A percentile compares a stretch with the other conserved stretches of the same genome.
Conservation (phyloP, 2,113 vertebrate species). For the Colistium nudipinnis region DNA sequence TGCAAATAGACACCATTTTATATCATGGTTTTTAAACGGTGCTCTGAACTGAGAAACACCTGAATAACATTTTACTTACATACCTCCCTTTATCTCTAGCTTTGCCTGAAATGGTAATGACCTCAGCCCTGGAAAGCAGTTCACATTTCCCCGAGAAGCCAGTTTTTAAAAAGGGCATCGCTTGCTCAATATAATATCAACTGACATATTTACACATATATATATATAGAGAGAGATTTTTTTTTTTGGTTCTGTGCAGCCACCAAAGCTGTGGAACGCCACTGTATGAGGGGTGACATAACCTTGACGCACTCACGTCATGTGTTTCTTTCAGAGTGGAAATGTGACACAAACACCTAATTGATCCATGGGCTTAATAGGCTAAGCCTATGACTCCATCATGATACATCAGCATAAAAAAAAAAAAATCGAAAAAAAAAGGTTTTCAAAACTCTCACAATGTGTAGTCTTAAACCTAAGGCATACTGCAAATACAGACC, state of each 20-base stretch:
- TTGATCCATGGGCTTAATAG: slow-evolving; percentile 38
- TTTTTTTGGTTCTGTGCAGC: slow-evolving; percentile 30
- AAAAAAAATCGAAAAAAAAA: not conserved
- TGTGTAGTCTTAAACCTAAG: not conserved
- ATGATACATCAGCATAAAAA: not conserved
- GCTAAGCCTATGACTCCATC: too few species aligned
- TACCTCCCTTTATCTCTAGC: not conserved
- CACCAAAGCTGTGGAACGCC: slow-evolving; percentile 7
- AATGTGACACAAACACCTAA: too few species aligned
- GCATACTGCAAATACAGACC: not conserved
- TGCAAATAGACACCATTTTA: not conserved
- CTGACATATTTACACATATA: slow-evolving; percentile 22
- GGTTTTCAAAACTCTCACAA: slow-evolving; percentile 4
- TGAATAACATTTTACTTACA: not conserved
- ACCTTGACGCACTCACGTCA: slow-evolving; percentile 6
- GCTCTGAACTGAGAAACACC: not conserved
- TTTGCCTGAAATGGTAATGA: slow-evolving; percentile 1
- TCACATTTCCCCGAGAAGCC: not conserved
- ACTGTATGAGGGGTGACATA: not conserved
- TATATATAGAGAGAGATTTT: too few species aligned
- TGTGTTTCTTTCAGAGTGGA: too few species aligned
- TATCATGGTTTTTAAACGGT: not conserved
- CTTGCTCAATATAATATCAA: slow-evolving; percentile 3
- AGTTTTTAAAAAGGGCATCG: slow-evolving; percentile 1
- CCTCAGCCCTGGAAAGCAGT: not conserved